Evolutionary conservation across 2,113 vertebrate species (phyloP), one percentile per base, ranked within the genome.

Genomic region (Diadophis punctatus): DNA sequence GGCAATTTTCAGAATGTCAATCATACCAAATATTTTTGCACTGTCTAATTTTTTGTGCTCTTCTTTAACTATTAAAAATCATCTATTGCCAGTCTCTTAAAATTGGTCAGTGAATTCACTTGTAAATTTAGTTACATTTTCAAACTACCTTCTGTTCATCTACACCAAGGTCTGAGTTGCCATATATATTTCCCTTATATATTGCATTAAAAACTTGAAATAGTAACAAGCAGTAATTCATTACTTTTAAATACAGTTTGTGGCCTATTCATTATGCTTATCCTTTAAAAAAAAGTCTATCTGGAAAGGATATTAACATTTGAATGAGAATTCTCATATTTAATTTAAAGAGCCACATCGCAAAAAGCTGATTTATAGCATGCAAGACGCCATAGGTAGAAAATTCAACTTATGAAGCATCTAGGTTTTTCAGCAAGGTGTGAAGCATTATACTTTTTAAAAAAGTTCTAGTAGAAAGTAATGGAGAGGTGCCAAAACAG

Each of bases 401-500:
- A 95, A 94, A 89, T 74, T 52, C 18, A 91, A 49, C 18, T 94
- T 96, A 95, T 74, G 92, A 96, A 97, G 94, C 88, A 95, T 74
- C 39, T 49, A 86, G 85, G 89, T 90, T 93, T 95, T 94, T 94
- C 93, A 94, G 4, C 39, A 85, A 94, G 85, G 88, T 91, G 95
- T 87, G 91, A 95, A 95, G 60, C 0, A 0, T 85, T 58, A 91
- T 0, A 0, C 60, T 60, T 63, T 60, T n/a, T 2, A 8, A 46
- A 52, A 60, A 63, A 53, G n/a, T 94, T 93, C 55, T 93, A 94
- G 92, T 84, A 93, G 55, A 95, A 93, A 93, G 74, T 80, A 93
- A 91, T 87, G 90, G 91, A 95, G 27, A 93, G 74, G 93, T 95
- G 88, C 48, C 95, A 91, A 96, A 96, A 96, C 90, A 95, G 84